phyloP scores from a whole-genome alignment of 2,113 vertebrate species.

The Siniperca chuatsi region DNA sequence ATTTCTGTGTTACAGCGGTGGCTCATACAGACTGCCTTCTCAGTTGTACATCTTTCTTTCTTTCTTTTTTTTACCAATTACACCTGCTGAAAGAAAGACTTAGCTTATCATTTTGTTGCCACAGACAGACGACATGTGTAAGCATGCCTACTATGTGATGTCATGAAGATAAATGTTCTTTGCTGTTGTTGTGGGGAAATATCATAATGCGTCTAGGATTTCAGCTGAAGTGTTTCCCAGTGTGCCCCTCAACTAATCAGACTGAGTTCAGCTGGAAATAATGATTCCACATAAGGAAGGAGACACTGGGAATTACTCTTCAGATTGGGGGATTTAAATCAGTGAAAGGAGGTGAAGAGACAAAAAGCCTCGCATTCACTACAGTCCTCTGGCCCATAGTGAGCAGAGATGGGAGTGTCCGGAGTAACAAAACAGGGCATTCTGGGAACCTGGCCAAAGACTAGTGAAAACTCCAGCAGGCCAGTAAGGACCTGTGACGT shows the following conservation, averaged over 20 bases:
- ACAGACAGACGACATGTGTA: constrained; percentile 3
- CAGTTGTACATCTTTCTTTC: background rate
- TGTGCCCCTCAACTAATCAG: constrained; percentile 21
- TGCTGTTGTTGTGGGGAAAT: constrained; percentile 5
- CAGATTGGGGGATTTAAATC: constrained; percentile 42
- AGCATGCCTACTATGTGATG: background rate
- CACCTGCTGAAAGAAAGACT: constrained; percentile 33
- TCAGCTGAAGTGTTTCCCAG: background rate
- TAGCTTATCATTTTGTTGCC: background rate
- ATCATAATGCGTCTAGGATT: constrained; percentile 26
- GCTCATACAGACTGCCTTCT: background rate
- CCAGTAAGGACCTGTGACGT: constrained; percentile 41
- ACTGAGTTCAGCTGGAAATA: constrained; percentile 43
- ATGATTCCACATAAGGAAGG: background rate
- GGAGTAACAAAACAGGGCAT: constrained; percentile 60
- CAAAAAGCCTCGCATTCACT: constrained; percentile 41
- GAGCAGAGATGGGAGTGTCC: constrained; percentile 58
- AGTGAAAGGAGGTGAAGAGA: constrained; percentile 50
- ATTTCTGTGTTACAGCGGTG: background rate
- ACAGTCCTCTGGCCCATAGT: constrained; percentile 28
- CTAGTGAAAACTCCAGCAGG: constrained; percentile 34
- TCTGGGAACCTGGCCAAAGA: constrained; percentile 65
- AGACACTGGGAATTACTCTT: constrained; percentile 31
- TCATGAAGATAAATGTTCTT: constrained; percentile 24
- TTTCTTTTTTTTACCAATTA: background rate